Conservation (phyloP, 37 sponge, comb jelly and placozoan genomes). For the Beroe forskalii region DNA sequence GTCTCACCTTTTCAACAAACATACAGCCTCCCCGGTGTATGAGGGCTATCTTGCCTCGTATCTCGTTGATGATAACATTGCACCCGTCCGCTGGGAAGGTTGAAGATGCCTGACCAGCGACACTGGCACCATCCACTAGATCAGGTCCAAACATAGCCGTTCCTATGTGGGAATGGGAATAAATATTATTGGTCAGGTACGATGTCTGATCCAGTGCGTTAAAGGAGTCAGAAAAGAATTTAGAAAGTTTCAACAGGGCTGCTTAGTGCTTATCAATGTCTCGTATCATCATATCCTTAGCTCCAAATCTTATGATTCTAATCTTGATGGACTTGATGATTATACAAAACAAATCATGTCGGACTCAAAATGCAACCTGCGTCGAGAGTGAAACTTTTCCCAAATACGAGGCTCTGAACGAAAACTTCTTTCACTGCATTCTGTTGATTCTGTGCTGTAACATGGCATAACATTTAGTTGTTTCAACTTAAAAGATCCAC, state of each 20-base stretch:
- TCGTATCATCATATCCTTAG: no score
- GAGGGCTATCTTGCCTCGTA: conserved; percentile 71
- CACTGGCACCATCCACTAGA: not conserved
- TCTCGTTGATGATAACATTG: conserved; percentile 14
- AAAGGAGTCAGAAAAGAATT: no score
- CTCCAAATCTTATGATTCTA: no score
- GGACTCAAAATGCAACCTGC: no score
- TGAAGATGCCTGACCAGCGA: not conserved
- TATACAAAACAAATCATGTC: no score
- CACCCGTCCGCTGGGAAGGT: conserved; percentile 64
- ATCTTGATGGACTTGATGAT: no score
- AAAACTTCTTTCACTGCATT: not conserved
- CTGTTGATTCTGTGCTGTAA: not conserved
- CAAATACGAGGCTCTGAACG: not conserved
- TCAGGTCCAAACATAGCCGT: conserved; percentile 40
- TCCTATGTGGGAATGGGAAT: not conserved
- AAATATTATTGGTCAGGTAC: no score
- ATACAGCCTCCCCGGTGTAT: conserved; percentile 80
- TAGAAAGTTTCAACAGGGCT: no score
- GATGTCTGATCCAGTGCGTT: no score
- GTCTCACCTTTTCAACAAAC: conserved; percentile 86
- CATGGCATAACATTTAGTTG: no score
- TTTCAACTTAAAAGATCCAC: no score
- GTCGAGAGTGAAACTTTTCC: not conserved
- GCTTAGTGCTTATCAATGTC: no score